phyloP scores from a whole-genome alignment of 2,113 vertebrate genomes.

The Lutjanus erythropterus region DNA sequence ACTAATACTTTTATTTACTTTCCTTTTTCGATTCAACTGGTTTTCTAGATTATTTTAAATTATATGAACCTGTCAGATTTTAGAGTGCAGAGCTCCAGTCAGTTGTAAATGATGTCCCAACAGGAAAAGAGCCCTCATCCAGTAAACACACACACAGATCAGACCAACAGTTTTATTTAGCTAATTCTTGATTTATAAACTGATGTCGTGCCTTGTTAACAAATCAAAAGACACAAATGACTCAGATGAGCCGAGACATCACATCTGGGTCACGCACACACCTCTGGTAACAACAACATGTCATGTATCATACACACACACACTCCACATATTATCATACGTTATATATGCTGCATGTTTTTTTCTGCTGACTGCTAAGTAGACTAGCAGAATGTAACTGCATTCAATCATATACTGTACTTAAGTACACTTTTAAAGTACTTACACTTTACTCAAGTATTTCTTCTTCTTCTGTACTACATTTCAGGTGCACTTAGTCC shows the following conservation, averaged over 20 bases:
- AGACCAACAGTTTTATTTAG: conserved; percentile 7
- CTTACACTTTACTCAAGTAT: no score
- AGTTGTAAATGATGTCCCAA: neutral
- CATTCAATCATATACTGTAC: no score
- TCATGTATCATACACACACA: neutral
- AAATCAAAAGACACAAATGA: conserved; percentile 24
- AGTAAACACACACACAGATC: conserved; percentile 16
- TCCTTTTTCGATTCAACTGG: no score
- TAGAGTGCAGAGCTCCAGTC: neutral
- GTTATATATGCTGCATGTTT: neutral
- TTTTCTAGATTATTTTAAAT: no score
- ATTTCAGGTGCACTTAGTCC: no score
- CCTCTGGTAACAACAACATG: neutral
- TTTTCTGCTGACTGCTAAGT: neutral
- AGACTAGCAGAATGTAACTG: neutral
- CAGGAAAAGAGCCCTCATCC: neutral
- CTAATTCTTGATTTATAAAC: neutral
- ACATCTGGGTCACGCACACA: neutral
- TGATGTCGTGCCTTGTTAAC: neutral
- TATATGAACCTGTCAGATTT: no score
- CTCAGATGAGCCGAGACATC: neutral
- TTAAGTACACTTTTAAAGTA: neutral
- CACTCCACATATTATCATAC: neutral
- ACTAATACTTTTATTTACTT: no score
- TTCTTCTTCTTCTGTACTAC: no score